Base-by-base conservation (phyloP, 2,888 invertebrate species). In the Lingula anatina region DNA sequence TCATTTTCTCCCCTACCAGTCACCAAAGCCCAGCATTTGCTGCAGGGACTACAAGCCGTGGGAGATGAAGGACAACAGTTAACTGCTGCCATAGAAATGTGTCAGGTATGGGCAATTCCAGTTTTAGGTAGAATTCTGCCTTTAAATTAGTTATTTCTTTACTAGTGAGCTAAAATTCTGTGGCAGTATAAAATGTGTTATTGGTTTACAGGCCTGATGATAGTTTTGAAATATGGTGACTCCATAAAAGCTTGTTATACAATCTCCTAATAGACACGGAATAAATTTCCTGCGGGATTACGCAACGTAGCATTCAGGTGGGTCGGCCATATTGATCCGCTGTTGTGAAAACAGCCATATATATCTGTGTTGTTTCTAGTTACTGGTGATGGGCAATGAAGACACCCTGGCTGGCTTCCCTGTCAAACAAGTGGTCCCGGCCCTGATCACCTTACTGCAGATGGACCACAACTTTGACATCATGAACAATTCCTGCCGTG, bases 381-480 rank as follows among this genome's bases (percentile, higher is more conserved):
- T 97, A 78, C 82, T 97, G 49, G 95, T 97, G 31, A 97, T 97
- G 96, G 96, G 96, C 61, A 97, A 97, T 76, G 97, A 97, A 79
- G 97, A 97, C 76, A 95, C 95, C 0, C 82, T 97, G 47, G 90
- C 94, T 37, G 95, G 95, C n/a, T 96, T 99, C 78, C 97, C 97
- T 0, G 92, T 96, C 35, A 90, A 97, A 68, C 94, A 95, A 78
- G 95, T 95, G 18, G 95, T 97, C 43, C 95, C 96, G 1, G 93
- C 94, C 5, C 84, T 99, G 35, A 90, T 95, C 56, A 87, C 85
- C 66, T 80, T 99, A 50, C 84, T 99, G 23, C 88, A 91, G 46
- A 93, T 95, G 83, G 97, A 97, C 73, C 94, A 97, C 76, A 99
- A 99, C 81, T 97, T 97, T 80, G 97, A 97, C 79, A 94, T 99